Base-by-base conservation (phyloP, 37 sponge, comb jelly and placozoan species). In the Beroe ovata region DNA sequence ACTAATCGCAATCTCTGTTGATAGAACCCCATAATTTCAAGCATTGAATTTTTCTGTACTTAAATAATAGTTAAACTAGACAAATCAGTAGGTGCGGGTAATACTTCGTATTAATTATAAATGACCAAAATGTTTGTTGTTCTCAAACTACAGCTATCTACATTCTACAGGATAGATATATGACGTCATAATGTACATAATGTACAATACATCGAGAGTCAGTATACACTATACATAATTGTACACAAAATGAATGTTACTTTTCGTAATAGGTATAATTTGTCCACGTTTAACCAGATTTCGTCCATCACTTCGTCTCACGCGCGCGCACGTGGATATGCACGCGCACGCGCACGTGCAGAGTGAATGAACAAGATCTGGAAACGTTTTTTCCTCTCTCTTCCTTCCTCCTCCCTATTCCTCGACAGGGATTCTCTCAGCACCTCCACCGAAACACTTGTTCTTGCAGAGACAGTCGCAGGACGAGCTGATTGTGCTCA, bases 391-490 rank as follows among this genome's bases (percentile, higher is more conserved):
- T 62, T 20, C 19, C 63, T 62, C 29, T 54, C n/a, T 36, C 84
- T 19, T 77, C 41, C 41, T 11, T 19, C 28, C 47, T 40, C 47
- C 84, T 77, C 41, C 11, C 54, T 77, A 39, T 42, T 77, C 54
- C 35, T 77, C 84, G 36, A 42, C 54, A 0, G 84, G 84, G 84
- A 77, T 35, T 32, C 69, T 25, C 32, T 66, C 69, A 11, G 54
- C 28, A 62, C 63, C 63, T 8, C 84, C 84, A 26, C 84, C 84
- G 47, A 77, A 77, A 54, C 84, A 77, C 28, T 35, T 39, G 54
- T 42, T 42, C 54, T 77, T 77, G 38, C 84, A 77, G 26, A 77
- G 84, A 42, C 84, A 77, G 84, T 77, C 84, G 54, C 84, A 77
- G 22, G 84, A 77, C 0, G 84, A 77, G 54, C 84, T 77, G 84